These are phyloP conservation scores for Apogon talboti DNA, from an alignment of 2,797 vertebrate genomes.

Conservation along the genomic window DNA sequence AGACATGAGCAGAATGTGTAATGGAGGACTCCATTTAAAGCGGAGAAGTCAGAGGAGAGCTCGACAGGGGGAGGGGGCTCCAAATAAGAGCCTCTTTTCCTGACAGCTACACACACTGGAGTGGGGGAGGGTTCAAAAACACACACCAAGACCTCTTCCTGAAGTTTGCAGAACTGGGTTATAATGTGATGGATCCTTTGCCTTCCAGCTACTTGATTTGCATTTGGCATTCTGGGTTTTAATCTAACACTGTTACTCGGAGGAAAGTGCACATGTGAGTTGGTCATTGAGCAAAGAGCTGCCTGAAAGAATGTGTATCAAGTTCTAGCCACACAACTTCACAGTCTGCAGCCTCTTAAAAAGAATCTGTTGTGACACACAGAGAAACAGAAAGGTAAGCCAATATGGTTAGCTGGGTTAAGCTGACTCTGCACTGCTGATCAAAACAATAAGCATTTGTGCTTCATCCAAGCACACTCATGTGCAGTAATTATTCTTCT, in stretches of 20 bases:
- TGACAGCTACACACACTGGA: slow-evolving; percentile 61
- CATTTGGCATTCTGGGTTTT: slow-evolving; percentile 16
- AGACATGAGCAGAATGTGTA: slow-evolving; percentile 56
- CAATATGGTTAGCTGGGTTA: slow-evolving; percentile 47
- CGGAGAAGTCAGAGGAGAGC: slow-evolving; percentile 54
- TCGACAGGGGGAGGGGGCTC: slow-evolving; percentile 70
- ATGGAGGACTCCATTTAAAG: slow-evolving; percentile 75
- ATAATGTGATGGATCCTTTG: slow-evolving; percentile 60
- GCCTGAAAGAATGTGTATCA: slow-evolving; percentile 25
- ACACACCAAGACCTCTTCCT: slow-evolving; percentile 60
- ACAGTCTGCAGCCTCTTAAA: slow-evolving; percentile 27
- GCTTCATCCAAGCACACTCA: slow-evolving; percentile 47
- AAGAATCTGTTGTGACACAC: slow-evolving; percentile 28
- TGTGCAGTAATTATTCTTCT: slow-evolving; percentile 48
- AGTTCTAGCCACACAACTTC: slow-evolving; percentile 11
- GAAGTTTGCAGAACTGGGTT: slow-evolving; percentile 47
- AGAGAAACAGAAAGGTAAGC: slow-evolving; percentile 42
- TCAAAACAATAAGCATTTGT: slow-evolving; percentile 58
- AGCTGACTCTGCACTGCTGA: slow-evolving; percentile 39
- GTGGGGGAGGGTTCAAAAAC: slow-evolving; percentile 73
- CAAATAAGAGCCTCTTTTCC: slow-evolving; percentile 61
- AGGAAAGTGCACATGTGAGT: slow-evolving; percentile 4
- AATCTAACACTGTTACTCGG: slow-evolving; percentile 15
- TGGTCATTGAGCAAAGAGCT: slow-evolving; percentile 9
- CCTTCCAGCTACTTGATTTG: slow-evolving; percentile 28